Evolutionary conservation across 2,797 vertebrate genomes (phyloP), one percentile per base, ranked within the genome.

Genomic region (Pyrocephalus nanus): DNA sequence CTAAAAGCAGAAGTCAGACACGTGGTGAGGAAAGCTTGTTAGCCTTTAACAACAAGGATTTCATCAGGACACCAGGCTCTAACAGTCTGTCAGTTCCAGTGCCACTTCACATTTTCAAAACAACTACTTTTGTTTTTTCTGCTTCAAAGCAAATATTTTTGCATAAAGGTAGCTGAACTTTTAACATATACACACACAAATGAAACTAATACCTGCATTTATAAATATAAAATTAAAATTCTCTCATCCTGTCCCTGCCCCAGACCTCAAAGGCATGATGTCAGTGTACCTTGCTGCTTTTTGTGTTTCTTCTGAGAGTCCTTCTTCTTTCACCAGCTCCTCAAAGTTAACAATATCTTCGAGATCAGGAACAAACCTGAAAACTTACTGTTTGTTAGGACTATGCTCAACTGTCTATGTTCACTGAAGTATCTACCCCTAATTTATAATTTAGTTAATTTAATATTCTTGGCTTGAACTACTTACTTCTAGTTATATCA

Each of bases 321-420:
- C 98, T 96, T 99, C 99, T 96, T 99, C 99, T 97, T 99, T 99
- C 86, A 99, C 99, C 84, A 99, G 97, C 97, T 99, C 99, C 97
- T 99, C 99, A 97, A 99, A 99, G 97, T 99, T 99, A 53, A 99
- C 99, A 16, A 99, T 99, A 92, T 99, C 99, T 98, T 99, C 99
- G 94, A 99, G 98, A 97, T 99, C 99, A 22, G 99, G 99, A 94
- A 99, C 99, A 95, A 99, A 99, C 96, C 99, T 99, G 95, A 8
- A 92, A 90, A 92, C 82, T 88, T 91, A 95, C 95, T 95, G 32
- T 64, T 87, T 61, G 77, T 96, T 86, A 94, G 34, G 15, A 75
- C 88, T 74, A 72, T 20, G 70, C 42, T 90, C 85, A 94, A 72
- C 29, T 61, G 32, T 4, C 25, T 65, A 26, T 9, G 1, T 29